Evolutionary conservation across 2,113 vertebrate species (phyloP), one percentile per base, ranked within the genome.

Genomic region (Periophthalmus modestus): DNA sequence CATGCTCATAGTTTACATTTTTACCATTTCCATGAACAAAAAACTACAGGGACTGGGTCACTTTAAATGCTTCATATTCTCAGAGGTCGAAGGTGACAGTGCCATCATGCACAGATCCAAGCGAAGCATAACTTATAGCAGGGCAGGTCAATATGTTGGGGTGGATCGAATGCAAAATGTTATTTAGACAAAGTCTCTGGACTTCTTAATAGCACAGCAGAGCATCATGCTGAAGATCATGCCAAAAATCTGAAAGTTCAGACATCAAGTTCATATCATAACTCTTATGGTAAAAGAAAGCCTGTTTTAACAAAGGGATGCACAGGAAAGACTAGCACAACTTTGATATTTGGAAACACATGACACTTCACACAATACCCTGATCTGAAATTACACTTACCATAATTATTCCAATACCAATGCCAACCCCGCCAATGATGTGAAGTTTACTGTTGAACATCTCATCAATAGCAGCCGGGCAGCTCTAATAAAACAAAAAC

Each of bases 201-300:
- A 97, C 82, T 83, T 93, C 85, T 95, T 95, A 79, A 98, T 96
- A 58, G 96, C 96, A 34, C 97, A 98, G 89, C 96, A 97, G 68
- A 98, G 93, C 80, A 98, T 83, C 95, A 98, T 97, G 82, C 97
- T 98, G 95, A 97, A 96, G 90, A 98, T 95, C 97, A 99, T 98
- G 36, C 97, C 97, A 1, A 98, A 96, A 70, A 99, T 91, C 97
- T 99, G 93, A 73, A 69, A 67, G 18, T n/a, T 62, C 10, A 43
- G 5, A 16, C 61, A 63, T 28, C 28, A 28, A 28, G 28, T 28
- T 28, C 28, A 28, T 28, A 62, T 34, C 1, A 16, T 33, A 12
- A 62, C 7, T 16, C 2, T 33, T 11, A 62, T 1, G 2, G 7
- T 59, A 16, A 19, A 36, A 39, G 10, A n/a, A 65, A 28, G 23